phyloP scores from a whole-genome alignment of 2,888 invertebrate genomes.

The Drosophila merina region DNA sequence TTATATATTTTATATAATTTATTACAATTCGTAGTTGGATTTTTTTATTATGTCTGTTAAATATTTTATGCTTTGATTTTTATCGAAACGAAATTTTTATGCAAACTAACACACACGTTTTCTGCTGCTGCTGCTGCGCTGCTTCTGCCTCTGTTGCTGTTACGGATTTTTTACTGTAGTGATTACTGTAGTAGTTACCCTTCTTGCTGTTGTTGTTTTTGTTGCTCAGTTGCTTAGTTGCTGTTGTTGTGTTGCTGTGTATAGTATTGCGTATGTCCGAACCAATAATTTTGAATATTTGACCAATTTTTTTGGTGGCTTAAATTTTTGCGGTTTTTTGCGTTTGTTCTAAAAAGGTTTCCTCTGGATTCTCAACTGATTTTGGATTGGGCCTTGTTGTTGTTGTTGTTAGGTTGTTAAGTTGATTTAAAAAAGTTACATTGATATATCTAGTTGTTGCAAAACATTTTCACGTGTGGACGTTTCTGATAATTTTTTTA shows the following conservation, averaged over 20 bases:
- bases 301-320: conserved; percentile 80
- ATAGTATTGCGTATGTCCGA: conserved; percentile 82
- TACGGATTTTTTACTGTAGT: conserved; percentile 50
- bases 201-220: conserved; percentile 19
- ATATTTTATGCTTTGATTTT: conserved; percentile 51
- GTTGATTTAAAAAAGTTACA: conserved; percentile 54
- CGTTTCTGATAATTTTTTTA: conserved; percentile 39
- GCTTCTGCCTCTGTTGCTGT: conserved; percentile 50
- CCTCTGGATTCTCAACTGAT: conserved; percentile 51
- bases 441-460: conserved; percentile 53
- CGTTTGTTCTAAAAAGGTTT: conserved; percentile 49
- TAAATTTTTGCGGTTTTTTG: conserved; percentile 78
- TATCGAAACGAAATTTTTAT: conserved; percentile 84
- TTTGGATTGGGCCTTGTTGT: conserved; percentile 37
- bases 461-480: conserved; percentile 49
- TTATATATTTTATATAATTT: conserved; percentile 39
- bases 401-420: conserved; percentile 22
- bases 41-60: conserved; percentile 32
- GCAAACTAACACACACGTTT: conserved; percentile 81
- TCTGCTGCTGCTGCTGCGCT: conserved; percentile 60
- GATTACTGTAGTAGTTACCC: conserved; percentile 37
- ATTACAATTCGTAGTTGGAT: conserved; percentile 29
- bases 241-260: conserved; percentile 67
- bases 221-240: conserved; percentile 41
- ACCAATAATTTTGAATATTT: conserved; percentile 84